These are phyloP conservation scores for Nomada ruficornis DNA, from an alignment of 2,888 invertebrate genomes.

Conservation along the genomic window DNA sequence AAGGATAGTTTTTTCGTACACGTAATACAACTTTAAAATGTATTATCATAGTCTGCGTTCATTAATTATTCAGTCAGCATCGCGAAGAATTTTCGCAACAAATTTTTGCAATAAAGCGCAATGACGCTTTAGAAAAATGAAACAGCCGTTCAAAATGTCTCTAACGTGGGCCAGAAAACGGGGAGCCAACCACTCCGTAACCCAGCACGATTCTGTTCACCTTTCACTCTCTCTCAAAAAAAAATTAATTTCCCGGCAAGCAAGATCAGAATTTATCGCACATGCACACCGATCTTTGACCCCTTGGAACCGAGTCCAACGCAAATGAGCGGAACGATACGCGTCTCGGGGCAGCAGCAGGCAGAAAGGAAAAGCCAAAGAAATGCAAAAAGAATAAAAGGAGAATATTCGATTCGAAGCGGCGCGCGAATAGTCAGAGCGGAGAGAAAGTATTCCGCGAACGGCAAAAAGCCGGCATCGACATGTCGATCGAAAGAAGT, in stretches of 20 bases:
- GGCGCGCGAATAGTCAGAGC: slow-evolving; percentile 48
- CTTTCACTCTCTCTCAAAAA: not conserved
- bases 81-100: too few relatives aligned
- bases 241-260: not conserved
- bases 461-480: slow-evolving; percentile 50
- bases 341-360: not conserved
- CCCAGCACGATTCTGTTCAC: too few relatives aligned
- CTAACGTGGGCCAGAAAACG: not conserved
- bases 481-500: slow-evolving; percentile 60
- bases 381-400: not conserved
- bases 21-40: too few relatives aligned
- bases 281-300: not conserved
- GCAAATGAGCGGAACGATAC: slow-evolving; percentile 27
- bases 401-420: slow-evolving; percentile 20
- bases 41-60: too few relatives aligned
- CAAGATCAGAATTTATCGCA: too few relatives aligned
- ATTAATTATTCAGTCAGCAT: not conserved
- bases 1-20: too few relatives aligned
- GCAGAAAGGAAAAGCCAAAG: not conserved
- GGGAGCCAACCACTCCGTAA: too few relatives aligned
- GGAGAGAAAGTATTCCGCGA: slow-evolving; percentile 48
- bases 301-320: not conserved
- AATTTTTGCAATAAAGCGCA: too few relatives aligned
- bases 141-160: not conserved
- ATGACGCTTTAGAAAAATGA: not conserved